Evolutionary conservation across 2,797 vertebrate genomes (phyloP).

Genomic region (Urocyon cinereoargenteus): DNA sequence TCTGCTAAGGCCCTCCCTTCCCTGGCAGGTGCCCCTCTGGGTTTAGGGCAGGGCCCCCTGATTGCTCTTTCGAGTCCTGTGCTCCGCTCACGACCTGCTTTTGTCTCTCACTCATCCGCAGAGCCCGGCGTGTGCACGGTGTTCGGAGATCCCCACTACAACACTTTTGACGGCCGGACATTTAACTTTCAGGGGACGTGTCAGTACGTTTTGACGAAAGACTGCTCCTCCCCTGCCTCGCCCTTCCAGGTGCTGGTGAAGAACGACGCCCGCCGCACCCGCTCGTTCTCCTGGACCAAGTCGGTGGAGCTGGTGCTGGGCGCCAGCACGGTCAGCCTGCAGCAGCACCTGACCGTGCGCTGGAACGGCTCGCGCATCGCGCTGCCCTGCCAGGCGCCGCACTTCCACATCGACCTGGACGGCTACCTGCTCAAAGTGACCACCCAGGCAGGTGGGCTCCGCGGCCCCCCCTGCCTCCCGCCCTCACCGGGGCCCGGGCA

Average conservation of each 20-base stretch:
- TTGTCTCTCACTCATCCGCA: conserved; percentile 89
- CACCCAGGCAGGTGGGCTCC: conserved; percentile 92
- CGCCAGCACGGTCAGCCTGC: conserved; percentile 92
- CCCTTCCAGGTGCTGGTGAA: conserved; percentile 97
- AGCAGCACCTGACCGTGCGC: conserved; percentile 97
- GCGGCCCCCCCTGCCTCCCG: neutral
- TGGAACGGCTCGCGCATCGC: conserved; percentile 96
- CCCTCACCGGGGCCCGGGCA: too few relatives aligned
- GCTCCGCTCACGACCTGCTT: conserved; percentile 83
- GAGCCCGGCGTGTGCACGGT: conserved; percentile 99
- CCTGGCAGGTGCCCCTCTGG: neutral
- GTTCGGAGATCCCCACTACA: conserved; percentile 99
- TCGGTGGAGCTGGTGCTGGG: conserved; percentile 94
- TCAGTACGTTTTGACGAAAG: conserved; percentile 97
- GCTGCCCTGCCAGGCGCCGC: conserved; percentile 94
- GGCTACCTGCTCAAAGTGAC: conserved; percentile 98
- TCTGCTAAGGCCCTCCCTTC: neutral
- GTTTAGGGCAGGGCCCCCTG: conserved; percentile 43
- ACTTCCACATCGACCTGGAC: conserved; percentile 96
- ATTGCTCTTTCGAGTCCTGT: neutral
- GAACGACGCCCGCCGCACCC: conserved; percentile 96
- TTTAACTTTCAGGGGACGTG: conserved; percentile 99
- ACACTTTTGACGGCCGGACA: conserved; percentile 98
- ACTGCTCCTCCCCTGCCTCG: conserved; percentile 93
- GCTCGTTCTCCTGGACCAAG: conserved; percentile 99